Conservation (phyloP, 1,140 invertebrate species). For the Lepidotrigona ventralis region DNA sequence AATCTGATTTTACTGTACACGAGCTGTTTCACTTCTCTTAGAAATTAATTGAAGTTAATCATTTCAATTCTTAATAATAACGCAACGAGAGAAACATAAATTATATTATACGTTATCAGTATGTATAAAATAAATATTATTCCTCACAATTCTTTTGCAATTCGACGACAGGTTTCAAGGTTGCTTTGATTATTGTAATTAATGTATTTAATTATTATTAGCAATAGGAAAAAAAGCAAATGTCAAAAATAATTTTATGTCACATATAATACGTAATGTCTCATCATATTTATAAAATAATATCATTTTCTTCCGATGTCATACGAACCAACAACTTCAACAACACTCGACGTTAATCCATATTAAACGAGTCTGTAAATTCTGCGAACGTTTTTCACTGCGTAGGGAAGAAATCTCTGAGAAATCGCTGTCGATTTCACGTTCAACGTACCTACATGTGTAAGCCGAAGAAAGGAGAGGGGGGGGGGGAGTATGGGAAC, state of each 20-base stretch:
- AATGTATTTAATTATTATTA: not conserved
- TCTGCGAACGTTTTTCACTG: too few relatives aligned
- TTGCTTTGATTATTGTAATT: not conserved
- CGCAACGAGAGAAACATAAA: not conserved
- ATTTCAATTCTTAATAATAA: not conserved
- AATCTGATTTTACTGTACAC: not conserved
- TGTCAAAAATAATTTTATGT: not conserved
- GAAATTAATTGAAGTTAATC: too few relatives aligned
- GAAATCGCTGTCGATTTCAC: not conserved
- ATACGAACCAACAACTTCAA: too few relatives aligned
- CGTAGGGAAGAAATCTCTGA: not conserved
- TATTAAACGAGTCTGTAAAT: not conserved
- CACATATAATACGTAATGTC: too few relatives aligned
- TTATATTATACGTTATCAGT: not conserved
- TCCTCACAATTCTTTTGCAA: not conserved
- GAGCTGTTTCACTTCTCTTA: not conserved
- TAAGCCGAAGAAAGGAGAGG: not conserved
- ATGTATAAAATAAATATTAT: too few relatives aligned
- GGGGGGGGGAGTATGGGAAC: not conserved
- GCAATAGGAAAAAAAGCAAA: not conserved
- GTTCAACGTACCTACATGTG: not conserved
- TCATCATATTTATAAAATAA: not conserved
- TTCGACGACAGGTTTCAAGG: rapidly evolving
- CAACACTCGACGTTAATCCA: too few relatives aligned
- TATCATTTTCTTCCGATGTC: not conserved